Base-by-base conservation (phyloP, 2,888 invertebrate species). In the Drosophila nigricruria region DNA sequence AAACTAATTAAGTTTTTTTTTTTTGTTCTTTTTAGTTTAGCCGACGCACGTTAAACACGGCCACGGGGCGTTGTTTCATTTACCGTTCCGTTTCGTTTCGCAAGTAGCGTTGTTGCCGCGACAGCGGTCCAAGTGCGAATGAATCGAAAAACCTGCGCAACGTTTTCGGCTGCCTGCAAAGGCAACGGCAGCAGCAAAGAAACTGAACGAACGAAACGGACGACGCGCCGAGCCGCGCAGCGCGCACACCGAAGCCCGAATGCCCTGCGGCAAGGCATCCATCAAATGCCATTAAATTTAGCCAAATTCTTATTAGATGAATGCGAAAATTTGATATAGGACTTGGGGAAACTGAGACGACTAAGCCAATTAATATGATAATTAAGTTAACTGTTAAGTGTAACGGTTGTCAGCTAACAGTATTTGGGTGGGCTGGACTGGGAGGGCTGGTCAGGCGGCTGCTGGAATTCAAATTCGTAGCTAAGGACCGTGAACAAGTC, bases 41-140 rank as follows among this genome's bases (percentile, higher is more conserved):
- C 67, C 75, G 75, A 73, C 82, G 70, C 84, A 81, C 78, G 63
- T 61, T 77, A 42, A 77, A 53, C 59, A 53, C 59, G 62, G 53
- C 66, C 68, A 75, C 83, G 74, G 88, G 88, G 83, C 88, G 83
- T 84, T 85, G 86, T 85, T 84, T 75, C 83, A 79, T 82, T 88
- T 88, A 85, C 82, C 88, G 88, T 79, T 66, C 50, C 72, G 82
- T 80, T 64, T 57, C 82, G 85, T 81, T 77, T 73, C 88, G 82
- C 70, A 78, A 70, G 64, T 72, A 69, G 73, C 81, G 79, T 81
- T 77, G 79, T 81, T 79, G 73, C 78, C 79, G 79, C 79, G 58
- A 49, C 81, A 62, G 82, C 75, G 81, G 79, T 79, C 73, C 75
- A 67, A 82, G 69, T 79, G 80, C 82, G 82, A 77, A 80, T 82